Percentiles rank a stretch among this genome's conserved stretches.
These are phyloP conservation scores for Herpailurus yagouaroundi DNA, from an alignment of 2,113 vertebrate genomes.

Conservation along the genomic window DNA sequence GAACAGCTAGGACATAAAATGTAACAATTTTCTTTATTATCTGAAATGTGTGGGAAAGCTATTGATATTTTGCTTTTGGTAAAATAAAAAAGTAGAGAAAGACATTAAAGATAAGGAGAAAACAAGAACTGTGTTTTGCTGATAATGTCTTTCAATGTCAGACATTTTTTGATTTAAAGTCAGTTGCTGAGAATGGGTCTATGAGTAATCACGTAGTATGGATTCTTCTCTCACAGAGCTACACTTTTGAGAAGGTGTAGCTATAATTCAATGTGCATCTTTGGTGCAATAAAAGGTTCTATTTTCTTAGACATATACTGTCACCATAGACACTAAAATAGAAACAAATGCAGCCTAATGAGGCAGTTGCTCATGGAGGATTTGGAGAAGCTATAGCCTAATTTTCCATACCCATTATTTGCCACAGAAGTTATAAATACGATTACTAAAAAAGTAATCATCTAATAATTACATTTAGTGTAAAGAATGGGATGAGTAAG, in stretches of 20 bases:
- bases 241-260: neutral
- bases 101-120: neutral
- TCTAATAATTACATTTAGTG: slow-evolving; percentile 59
- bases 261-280: neutral
- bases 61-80: slow-evolving; percentile 28
- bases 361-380: neutral
- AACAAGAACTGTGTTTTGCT: slow-evolving; percentile 29
- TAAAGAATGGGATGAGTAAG: slow-evolving; percentile 65
- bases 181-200: neutral
- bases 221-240: neutral
- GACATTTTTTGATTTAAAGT: slow-evolving; percentile 25
- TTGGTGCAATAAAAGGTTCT: neutral
- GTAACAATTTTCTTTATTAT: slow-evolving; percentile 37
- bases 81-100: slow-evolving; percentile 12
- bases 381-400: neutral
- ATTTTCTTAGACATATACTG: slow-evolving; percentile 6
- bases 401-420: neutral
- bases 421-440: neutral
- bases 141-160: neutral
- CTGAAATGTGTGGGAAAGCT: neutral
- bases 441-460: neutral
- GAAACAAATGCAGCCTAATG: slow-evolving; percentile 6
- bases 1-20: slow-evolving; percentile 5
- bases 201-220: neutral
- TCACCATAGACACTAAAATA: neutral